Base-by-base conservation (phyloP, 2,888 invertebrate genomes). In the Cephus nigrinus region DNA sequence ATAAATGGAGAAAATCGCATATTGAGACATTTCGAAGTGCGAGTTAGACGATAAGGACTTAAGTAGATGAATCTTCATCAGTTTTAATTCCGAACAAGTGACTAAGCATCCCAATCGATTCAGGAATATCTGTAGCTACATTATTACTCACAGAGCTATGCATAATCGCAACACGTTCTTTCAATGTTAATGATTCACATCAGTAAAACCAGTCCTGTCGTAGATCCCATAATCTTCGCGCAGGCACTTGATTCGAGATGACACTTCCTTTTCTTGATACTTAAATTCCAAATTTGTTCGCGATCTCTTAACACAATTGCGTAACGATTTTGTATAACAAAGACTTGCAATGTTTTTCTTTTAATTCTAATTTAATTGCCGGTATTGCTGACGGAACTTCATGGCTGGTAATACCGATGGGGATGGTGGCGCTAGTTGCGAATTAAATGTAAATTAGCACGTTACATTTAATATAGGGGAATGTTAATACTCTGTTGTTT, bases 181-280 rank as follows among this genome's bases (percentile, higher is more conserved):
- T 36, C 30, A 33, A 34, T 32, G 33, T 69, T 74, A 71, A 12
- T 73, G 77, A 72, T 82, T 82, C 84, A 82, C 80, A 86, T 85
- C 85, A 84, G 84, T 85, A 84, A 84, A 86, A 83, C 84, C 87
- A 85, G 71, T 12, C 86, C 84, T 82, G 81, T 80, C 84, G 73
- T 81, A 78, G 81, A 79, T 79, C 69, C 77, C 77, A 84, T 84
- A 84, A 81, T 83, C 80, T 84, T 86, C 85, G 84, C 85, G 86
- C 87, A 90, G 90, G 90, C 90, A 90, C 88, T 90, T 88, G 83
- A 87, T 84, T 86, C 83, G 82, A 85, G 86, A 82, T 86, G 82
- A 86, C 80, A 73, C 78, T 81, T 82, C 78, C 73, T 80, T 76
- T 5, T 75, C 75, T 75, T 32, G 15, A 36, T 30, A 15, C 55